Base-by-base conservation (phyloP, 2,888 invertebrate genomes). In the Yponomeuta cagnagella region DNA sequence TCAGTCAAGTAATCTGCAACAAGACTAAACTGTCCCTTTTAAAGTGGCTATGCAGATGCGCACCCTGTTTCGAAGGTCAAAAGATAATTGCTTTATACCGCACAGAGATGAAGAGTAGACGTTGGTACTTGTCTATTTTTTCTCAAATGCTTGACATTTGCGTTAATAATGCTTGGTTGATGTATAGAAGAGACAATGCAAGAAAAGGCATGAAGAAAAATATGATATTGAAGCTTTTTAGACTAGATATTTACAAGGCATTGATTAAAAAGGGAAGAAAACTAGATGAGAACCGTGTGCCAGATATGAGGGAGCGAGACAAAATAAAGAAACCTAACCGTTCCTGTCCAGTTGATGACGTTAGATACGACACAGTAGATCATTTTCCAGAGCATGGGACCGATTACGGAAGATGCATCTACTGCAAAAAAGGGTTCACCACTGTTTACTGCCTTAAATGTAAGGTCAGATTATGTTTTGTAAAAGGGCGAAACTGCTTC, bases 401-500 rank as follows among this genome's bases (percentile, higher is more conserved):
- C n/a, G 30, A 37, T 23, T 15, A 73, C 69, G 72, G 72, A 15
- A 69, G 71, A 43, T 76, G 74, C 71, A 58, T 75, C 74, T 72
- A 68, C 71, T 68, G 75, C 74, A 70, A 75, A 75, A 43, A 43
- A 43, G 43, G 43, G 43, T 43, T 43, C 67, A 75, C 74, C 43
- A 70, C 72, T 15, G 74, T 75, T 10, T 75, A 72, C 71, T 77
- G 76, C 70, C 73, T 75, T 70, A 76, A 77, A 74, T 76, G 75
- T 65, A 68, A 74, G 31, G 43, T 70, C 65, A 67, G 73, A 69
- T 69, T 75, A 63, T 74, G 75, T 72, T 75, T 75, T 70, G 74
- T 75, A 43, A 69, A 43, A 48, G 37, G 72, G 33, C 71, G 75
- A 72, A 76, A 76, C 70, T 75, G 74, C 72, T 73, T 73, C 65